Percentiles rank a stretch among this genome's conserved stretches.
Conservation (phyloP, 1,140 invertebrate genomes). For the Lasioglossum albipes region DNA sequence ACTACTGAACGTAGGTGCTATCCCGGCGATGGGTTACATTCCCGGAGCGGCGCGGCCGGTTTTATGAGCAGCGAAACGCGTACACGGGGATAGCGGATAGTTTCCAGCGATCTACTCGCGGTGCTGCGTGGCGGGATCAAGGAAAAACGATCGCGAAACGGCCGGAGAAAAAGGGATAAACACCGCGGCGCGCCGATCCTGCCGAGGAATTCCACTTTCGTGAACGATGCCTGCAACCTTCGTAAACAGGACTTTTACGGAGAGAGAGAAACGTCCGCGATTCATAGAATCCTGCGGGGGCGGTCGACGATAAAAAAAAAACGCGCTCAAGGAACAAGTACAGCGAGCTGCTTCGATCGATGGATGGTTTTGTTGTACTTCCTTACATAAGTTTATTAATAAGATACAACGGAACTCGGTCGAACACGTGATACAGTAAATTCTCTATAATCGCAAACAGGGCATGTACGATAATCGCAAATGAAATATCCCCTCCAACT, state of each 20-base stretch:
- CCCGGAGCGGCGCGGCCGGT: slow-evolving; percentile 53
- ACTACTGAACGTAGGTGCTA: slow-evolving; percentile 60
- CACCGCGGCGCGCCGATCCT: slow-evolving; percentile 19
- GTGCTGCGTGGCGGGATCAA: slow-evolving; percentile 22
- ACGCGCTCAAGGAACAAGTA: background rate
- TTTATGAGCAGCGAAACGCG: slow-evolving; percentile 60
- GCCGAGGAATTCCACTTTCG: slow-evolving; percentile 26
- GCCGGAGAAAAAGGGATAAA: slow-evolving; percentile 33
- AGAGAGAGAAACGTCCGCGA: slow-evolving; percentile 24
- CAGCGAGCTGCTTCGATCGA: background rate
- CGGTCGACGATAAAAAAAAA: slow-evolving; percentile 3
- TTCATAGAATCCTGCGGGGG: slow-evolving; percentile 36
- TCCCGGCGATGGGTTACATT: slow-evolving; percentile 62
- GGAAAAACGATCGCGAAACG: slow-evolving; percentile 15
- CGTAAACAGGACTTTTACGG: slow-evolving; percentile 29
- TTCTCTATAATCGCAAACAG: no score
- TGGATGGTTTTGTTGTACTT: no score
- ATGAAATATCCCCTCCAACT: no score
- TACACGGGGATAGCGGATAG: slow-evolving; percentile 43
- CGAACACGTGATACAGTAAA: no score
- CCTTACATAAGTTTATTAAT: no score
- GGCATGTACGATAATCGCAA: no score
- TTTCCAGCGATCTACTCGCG: slow-evolving; percentile 53
- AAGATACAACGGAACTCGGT: no score
- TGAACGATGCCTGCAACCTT: slow-evolving; percentile 13